Evolutionary conservation across 2,113 vertebrate species (phyloP).

Genomic region (Pterocles burchelli): DNA sequence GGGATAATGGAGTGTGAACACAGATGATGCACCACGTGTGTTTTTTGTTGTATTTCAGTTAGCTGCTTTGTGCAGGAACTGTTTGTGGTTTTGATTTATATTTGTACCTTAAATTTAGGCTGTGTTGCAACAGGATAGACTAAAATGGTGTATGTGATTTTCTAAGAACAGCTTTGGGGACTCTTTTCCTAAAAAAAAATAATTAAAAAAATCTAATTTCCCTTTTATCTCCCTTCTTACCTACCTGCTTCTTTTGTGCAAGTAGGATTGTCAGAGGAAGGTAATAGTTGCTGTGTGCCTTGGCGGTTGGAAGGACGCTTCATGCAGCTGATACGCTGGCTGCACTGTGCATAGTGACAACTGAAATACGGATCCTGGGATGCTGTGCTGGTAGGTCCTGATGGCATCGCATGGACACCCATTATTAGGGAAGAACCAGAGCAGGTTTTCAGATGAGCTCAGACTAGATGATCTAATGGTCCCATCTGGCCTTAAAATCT

Average conservation of each 20-base stretch:
- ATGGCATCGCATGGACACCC: conserved; percentile 67
- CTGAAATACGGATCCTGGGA: conserved; percentile 66
- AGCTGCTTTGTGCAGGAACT: not conserved
- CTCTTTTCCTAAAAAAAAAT: not conserved
- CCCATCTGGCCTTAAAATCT: conserved; percentile 73
- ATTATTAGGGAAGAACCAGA: conserved; percentile 73
- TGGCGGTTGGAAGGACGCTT: conserved; percentile 39
- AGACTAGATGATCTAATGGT: conserved; percentile 72
- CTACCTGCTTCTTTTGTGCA: conserved; percentile 12
- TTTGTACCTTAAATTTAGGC: not conserved
- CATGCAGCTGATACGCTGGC: conserved; percentile 62
- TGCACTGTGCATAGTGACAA: conserved; percentile 65
- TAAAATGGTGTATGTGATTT: not conserved
- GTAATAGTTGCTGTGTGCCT: not conserved
- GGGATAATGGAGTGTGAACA: not conserved
- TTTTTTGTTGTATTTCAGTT: not conserved
- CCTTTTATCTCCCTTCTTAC: not conserved
- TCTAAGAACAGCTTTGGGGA: not conserved
- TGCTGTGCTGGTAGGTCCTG: conserved; percentile 69
- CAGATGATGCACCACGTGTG: not conserved
- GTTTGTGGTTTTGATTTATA: not conserved
- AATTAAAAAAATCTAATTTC: not conserved
- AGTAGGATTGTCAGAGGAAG: not conserved
- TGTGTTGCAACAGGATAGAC: not conserved
- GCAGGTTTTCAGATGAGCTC: conserved; percentile 73